Conservation (phyloP, 1,140 invertebrate species). For the Mycetomoellerius zeteki region DNA sequence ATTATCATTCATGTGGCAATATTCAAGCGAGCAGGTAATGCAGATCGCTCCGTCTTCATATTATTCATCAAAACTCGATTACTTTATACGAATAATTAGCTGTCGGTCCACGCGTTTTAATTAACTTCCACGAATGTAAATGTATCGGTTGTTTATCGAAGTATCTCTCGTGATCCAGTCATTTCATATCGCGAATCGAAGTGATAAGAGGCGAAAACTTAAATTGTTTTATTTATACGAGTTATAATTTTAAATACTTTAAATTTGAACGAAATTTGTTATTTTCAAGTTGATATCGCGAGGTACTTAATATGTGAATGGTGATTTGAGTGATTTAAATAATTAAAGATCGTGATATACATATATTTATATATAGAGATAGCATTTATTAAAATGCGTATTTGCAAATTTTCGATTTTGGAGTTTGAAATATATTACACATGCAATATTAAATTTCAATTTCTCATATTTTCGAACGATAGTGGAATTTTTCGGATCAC, state of each 20-base stretch:
- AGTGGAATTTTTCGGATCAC: not conserved
- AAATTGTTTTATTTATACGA: not conserved
- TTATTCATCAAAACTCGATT: not conserved
- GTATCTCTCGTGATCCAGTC: not conserved
- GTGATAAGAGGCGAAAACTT: no score
- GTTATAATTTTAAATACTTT: not conserved
- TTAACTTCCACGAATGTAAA: not conserved
- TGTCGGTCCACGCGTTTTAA: not conserved
- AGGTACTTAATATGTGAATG: not conserved
- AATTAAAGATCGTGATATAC: not conserved
- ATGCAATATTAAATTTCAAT: not conserved
- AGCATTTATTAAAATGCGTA: not conserved
- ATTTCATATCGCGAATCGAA: not conserved
- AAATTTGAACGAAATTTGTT: constrained; percentile 2
- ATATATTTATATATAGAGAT: not conserved
- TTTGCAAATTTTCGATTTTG: not conserved
- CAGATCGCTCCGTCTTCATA: not conserved
- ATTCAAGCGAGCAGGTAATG: not conserved
- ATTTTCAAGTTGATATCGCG: not conserved
- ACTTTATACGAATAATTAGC: not conserved
- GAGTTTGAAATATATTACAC: not conserved
- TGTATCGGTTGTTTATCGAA: not conserved
- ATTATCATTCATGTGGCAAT: not conserved
- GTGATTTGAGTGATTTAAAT: not conserved
- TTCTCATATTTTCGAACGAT: not conserved